Evolutionary conservation across 2,113 vertebrate genomes (phyloP).

Genomic region (Peromyscus polionotus): DNA sequence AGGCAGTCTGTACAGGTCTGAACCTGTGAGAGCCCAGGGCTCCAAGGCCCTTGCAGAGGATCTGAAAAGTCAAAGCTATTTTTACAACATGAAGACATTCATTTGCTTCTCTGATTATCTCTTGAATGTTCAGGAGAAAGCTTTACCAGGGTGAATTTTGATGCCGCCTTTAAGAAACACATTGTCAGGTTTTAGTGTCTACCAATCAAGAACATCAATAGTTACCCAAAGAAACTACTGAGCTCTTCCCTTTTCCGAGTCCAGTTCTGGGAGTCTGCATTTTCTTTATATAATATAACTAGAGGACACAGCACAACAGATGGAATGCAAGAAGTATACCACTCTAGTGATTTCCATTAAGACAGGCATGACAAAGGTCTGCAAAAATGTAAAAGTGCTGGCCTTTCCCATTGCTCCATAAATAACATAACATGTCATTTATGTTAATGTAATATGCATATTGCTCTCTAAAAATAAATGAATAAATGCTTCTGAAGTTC

Average conservation of each 20-base stretch:
- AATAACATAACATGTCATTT: neutral
- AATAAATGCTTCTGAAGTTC: neutral
- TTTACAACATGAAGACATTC: neutral
- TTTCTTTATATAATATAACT: slow-evolving; percentile 32
- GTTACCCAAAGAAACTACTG: neutral
- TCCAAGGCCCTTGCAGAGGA: neutral
- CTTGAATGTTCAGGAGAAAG: neutral
- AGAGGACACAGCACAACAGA: slow-evolving; percentile 10
- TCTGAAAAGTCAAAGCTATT: neutral
- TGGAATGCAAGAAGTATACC: neutral
- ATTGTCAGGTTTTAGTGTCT: slow-evolving; percentile 4
- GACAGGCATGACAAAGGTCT: neutral
- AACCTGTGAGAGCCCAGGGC: neutral
- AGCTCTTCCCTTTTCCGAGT: slow-evolving; percentile 43
- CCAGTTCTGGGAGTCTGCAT: neutral
- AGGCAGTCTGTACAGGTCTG: neutral
- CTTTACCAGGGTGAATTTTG: slow-evolving; percentile 29
- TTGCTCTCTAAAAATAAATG: slow-evolving; percentile 41
- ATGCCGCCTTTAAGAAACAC: slow-evolving; percentile 27
- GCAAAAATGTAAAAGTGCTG: neutral
- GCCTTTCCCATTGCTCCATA: neutral
- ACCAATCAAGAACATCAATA: neutral
- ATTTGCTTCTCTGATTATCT: slow-evolving; percentile 31
- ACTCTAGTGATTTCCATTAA: slow-evolving; percentile 18
- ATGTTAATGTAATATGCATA: neutral